Conservation (phyloP, 2,888 invertebrate species). For the Eupithecia vulgata region DNA sequence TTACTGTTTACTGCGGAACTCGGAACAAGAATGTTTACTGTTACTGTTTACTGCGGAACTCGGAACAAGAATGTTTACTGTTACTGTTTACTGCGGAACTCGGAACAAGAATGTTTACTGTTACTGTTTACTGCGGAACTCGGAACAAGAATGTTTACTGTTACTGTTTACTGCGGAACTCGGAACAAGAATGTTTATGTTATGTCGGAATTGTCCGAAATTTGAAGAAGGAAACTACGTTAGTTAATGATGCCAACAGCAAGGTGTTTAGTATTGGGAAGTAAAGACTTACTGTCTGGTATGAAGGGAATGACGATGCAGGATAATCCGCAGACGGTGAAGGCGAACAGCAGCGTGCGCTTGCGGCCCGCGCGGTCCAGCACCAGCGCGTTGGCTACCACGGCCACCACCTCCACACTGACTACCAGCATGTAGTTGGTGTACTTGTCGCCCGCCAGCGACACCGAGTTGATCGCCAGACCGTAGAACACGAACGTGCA, state of each 20-base stretch:
- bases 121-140: no score
- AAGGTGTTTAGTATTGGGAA: not conserved
- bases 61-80: no score
- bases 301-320: constrained; percentile 82
- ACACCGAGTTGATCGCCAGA: constrained; percentile 89
- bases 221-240: not conserved
- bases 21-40: no score
- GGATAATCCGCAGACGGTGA: constrained; percentile 81
- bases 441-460: constrained; percentile 90
- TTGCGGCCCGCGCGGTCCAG: constrained; percentile 87
- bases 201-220: not conserved
- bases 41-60: no score
- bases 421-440: constrained; percentile 89
- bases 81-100: no score
- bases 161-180: no score
- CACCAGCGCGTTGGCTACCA: constrained; percentile 85
- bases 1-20: no score
- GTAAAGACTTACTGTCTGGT: constrained; percentile 63
- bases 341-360: constrained; percentile 84
- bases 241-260: not conserved
- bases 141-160: no score
- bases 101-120: no score
- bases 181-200: not conserved
- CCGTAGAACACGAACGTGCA: constrained; percentile 93
- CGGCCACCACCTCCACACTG: constrained; percentile 89